Conservation (phyloP, 2,797 vertebrate genomes). For the Nyctalus aviator region DNA sequence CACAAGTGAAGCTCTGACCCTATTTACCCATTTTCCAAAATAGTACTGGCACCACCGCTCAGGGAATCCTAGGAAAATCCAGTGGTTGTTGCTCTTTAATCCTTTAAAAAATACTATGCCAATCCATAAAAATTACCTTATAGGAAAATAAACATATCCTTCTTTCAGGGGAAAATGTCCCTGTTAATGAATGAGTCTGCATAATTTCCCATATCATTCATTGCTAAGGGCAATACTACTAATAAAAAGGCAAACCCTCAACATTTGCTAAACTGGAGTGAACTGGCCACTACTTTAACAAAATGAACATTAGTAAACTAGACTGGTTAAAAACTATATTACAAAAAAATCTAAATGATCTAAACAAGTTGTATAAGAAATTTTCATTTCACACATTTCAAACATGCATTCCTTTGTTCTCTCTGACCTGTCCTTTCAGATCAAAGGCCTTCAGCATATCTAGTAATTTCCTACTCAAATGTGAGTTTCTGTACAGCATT, state of each 20-base stretch:
- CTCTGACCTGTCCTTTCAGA: background rate
- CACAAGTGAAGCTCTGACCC: background rate
- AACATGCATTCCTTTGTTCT: background rate
- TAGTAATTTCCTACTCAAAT: background rate
- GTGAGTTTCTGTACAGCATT: background rate
- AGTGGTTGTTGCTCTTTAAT: background rate
- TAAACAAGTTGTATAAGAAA: background rate
- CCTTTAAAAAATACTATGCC: background rate
- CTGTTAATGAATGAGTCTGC: background rate
- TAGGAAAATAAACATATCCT: background rate
- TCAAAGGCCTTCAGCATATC: background rate
- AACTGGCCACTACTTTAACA: background rate
- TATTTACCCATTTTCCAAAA: slow-evolving; percentile 42
- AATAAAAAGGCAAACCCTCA: background rate
- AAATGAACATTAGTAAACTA: background rate
- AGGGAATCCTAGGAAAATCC: background rate
- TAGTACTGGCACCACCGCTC: background rate
- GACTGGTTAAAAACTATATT: background rate
- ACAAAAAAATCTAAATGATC: background rate
- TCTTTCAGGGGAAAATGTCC: background rate
- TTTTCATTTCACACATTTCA: background rate
- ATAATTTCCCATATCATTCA: background rate
- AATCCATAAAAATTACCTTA: background rate
- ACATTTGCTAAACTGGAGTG: background rate
- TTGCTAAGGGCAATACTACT: background rate